A percentile compares a stretch with the other conserved stretches of the same genome.
These are phyloP conservation scores for Torymus tubicola DNA, from an alignment of 2,888 invertebrate species.

Conservation along the genomic window DNA sequence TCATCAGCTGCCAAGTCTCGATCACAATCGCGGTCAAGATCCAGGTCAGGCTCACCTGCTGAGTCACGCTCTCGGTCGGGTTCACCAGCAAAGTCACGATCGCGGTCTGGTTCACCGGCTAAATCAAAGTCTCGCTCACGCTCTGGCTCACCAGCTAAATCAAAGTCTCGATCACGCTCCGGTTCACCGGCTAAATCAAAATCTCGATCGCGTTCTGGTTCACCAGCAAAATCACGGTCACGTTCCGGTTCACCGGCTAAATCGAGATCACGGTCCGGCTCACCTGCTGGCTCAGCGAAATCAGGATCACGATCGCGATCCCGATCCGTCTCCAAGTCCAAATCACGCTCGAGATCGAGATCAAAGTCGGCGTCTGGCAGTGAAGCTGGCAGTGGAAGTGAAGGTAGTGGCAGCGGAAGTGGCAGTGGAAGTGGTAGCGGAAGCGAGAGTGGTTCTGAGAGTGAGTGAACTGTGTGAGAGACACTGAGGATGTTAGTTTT, in stretches of 20 bases:
- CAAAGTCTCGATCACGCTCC: constrained; percentile 66
- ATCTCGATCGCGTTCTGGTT: constrained; percentile 68
- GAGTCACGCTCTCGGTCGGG: constrained; percentile 65
- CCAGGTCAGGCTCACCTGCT: constrained; percentile 62
- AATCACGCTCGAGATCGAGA: constrained; percentile 65
- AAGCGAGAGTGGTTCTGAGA: constrained; percentile 63
- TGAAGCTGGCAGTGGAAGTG: constrained; percentile 69
- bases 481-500: constrained; percentile 5
- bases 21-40: constrained; percentile 67
- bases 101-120: constrained; percentile 69
- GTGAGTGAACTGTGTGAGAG: constrained; percentile 35
- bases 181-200: constrained; percentile 68
- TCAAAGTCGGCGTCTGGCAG: constrained; percentile 64
- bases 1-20: constrained; percentile 50
- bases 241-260: constrained; percentile 49
- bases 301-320: constrained; percentile 65
- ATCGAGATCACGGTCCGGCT: constrained; percentile 61
- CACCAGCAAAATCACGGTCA: constrained; percentile 59
- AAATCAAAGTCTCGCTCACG: constrained; percentile 65
- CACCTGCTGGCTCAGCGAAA: too few species aligned
- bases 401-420: constrained; percentile 71
- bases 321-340: constrained; percentile 64
- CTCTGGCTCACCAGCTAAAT: constrained; percentile 55
- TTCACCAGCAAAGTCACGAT: constrained; percentile 69
- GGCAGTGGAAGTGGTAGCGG: constrained; percentile 71